phyloP scores from a whole-genome alignment of 2,888 invertebrate genomes.

The Zhengitettix transpicula region DNA sequence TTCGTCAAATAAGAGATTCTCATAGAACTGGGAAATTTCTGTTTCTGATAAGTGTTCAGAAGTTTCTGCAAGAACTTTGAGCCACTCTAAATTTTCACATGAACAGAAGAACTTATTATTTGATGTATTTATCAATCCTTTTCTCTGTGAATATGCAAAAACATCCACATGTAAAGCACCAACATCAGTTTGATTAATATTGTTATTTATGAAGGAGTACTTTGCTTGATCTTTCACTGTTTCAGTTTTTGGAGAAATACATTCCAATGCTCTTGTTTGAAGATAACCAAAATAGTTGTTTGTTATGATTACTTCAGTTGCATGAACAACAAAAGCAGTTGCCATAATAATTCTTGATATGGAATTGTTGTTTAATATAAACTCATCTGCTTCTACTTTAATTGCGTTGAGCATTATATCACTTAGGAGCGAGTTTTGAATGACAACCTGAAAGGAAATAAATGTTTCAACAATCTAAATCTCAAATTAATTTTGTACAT shows the following conservation, averaged over 20 bases:
- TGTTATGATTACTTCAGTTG: not conserved
- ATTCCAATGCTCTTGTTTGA: not conserved
- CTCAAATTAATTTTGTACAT: not conserved
- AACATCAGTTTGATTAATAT: not conserved
- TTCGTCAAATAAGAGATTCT: not conserved
- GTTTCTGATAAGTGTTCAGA: not conserved
- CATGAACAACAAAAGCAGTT: not conserved
- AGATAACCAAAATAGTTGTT: constrained; percentile 1
- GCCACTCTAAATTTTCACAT: constrained; percentile 1
- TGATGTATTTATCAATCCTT: not conserved
- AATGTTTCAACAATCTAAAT: not conserved
- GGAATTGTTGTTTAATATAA: not conserved
- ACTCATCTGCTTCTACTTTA: not conserved
- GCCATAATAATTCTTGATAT: not conserved
- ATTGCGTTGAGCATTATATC: constrained; percentile 1
- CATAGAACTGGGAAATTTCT: not conserved
- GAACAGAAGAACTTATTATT: constrained; percentile 2
- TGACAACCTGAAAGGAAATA: constrained; percentile 1
- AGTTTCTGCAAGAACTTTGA: not conserved
- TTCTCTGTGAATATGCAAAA: not conserved
- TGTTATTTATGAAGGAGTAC: not conserved
- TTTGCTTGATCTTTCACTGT: not conserved
- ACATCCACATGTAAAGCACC: constrained; percentile 1
- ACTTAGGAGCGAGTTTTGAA: not conserved
- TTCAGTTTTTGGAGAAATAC: not conserved